Evolutionary conservation across 2,113 vertebrate species (phyloP).

Genomic region (Formicarius rufipectus): DNA sequence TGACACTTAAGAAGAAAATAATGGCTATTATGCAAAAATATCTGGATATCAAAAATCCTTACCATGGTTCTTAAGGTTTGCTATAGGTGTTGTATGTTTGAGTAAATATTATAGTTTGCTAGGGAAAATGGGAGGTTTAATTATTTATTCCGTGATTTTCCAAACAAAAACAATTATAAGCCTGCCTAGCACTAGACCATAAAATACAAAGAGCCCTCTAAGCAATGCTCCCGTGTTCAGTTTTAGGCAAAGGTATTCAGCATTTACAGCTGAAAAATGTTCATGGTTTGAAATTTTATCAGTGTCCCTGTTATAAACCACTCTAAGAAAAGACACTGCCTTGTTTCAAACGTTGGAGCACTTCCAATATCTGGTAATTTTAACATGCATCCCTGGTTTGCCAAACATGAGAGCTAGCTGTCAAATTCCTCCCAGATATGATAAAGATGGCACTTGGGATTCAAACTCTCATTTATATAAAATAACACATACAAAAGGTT

Average conservation of each 20-base stretch:
- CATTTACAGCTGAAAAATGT: slow-evolving; percentile 65
- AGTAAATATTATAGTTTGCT: neutral
- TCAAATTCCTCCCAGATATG: slow-evolving; percentile 67
- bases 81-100: neutral
- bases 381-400: slow-evolving; percentile 59
- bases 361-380: slow-evolving; percentile 71
- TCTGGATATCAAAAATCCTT: neutral
- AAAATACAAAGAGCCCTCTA: slow-evolving; percentile 34
- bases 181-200: neutral
- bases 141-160: neutral
- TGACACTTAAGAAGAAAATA: neutral
- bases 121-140: neutral
- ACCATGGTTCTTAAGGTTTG: neutral
- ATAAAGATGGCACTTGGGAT: slow-evolving; percentile 60
- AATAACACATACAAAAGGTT: slow-evolving; percentile 51
- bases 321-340: slow-evolving; percentile 54
- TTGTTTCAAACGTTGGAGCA: slow-evolving; percentile 53
- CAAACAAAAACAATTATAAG: neutral
- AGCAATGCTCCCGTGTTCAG: slow-evolving; percentile 67
- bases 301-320: slow-evolving; percentile 69
- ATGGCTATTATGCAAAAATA: neutral
- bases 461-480: slow-evolving; percentile 45
- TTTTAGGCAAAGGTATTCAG: slow-evolving; percentile 69
- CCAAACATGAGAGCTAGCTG: slow-evolving; percentile 62
- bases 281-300: slow-evolving; percentile 55